Evolutionary conservation across 2,113 vertebrate genomes (phyloP), one percentile per base, ranked within the genome.

Genomic region (Tricholaema leucomelas): DNA sequence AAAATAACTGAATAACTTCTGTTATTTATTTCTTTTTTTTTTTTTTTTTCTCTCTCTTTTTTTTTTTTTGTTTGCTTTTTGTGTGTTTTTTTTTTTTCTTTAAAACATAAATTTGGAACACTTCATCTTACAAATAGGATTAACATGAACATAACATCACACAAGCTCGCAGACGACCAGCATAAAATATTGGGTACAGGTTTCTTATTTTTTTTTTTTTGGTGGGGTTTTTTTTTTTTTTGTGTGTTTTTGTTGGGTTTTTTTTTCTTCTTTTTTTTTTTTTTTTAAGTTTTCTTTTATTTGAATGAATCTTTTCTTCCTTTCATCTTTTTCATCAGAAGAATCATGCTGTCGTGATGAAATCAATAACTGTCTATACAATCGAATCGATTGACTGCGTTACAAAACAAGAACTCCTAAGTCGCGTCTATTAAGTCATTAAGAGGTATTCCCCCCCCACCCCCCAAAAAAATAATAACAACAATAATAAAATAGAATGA

Each of bases 341-440:
- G 99, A 98, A 99, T 99, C 99, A 99, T 99, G 99, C 99, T 98
- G 97, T 98, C 98, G 98, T 98, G 98, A 99, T 98, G 98, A 99
- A 99, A 98, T 98, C 96, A 98, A 98, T 98, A 99, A 98, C 98
- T 98, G 94, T 98, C 99, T 98, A 98, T 99, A 99, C 98, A 99
- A 98, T 98, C 98, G 97, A 98, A 98, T 99, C 98, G 97, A 98
- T 98, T 98, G 98, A 98, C 98, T 97, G 98, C 98, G 98, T 98
- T 99, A 98, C 98, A 98, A 91, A 96, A 98, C 98, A 98, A 98
- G 69, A 79, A 48, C 6, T 27, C 30, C 98, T 98, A 98, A 98
- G 97, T 97, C 58, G 96, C 98, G 97, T 98, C 98, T 99, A 99
- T 98, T 97, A 98, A 96, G 97, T 98, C 98, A 98, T 98, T 98